Evolutionary conservation across 2,888 invertebrate species (phyloP).

Genomic region (Heliconius aoede): DNA sequence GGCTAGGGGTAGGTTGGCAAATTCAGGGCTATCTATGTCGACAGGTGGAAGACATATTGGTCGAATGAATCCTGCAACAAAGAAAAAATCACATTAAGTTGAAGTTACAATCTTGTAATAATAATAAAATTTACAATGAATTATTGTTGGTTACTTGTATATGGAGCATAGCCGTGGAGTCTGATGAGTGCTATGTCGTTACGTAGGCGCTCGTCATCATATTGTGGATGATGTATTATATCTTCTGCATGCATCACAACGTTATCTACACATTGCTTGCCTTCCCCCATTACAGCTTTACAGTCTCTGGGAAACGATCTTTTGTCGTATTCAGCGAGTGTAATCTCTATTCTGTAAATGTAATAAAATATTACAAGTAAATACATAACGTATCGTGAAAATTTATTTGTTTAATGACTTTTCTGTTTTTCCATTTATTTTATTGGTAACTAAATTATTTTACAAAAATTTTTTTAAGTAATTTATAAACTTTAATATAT

Average conservation of each 20-base stretch:
- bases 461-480: background rate
- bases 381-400: background rate
- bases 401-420: background rate
- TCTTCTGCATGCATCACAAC: slow-evolving; percentile 62
- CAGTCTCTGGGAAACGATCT: slow-evolving; percentile 74
- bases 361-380: background rate
- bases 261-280: slow-evolving; percentile 68
- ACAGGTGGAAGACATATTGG: slow-evolving; percentile 74
- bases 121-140: background rate
- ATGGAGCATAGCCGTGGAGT: slow-evolving; percentile 64
- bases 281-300: slow-evolving; percentile 56
- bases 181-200: slow-evolving; percentile 74
- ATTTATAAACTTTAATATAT: background rate
- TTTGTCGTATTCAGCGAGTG: slow-evolving; percentile 73
- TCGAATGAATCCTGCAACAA: slow-evolving; percentile 69
- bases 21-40: slow-evolving; percentile 66
- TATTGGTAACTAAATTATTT: background rate
- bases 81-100: slow-evolving; percentile 9
- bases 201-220: slow-evolving; percentile 61
- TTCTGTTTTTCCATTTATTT: background rate
- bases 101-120: background rate
- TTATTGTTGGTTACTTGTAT: slow-evolving; percentile 61
- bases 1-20: slow-evolving; percentile 65
- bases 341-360: slow-evolving; percentile 65
- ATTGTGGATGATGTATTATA: slow-evolving; percentile 63